phyloP scores from a whole-genome alignment of 2,797 vertebrate genomes.

The Gadopsis marmoratus region DNA sequence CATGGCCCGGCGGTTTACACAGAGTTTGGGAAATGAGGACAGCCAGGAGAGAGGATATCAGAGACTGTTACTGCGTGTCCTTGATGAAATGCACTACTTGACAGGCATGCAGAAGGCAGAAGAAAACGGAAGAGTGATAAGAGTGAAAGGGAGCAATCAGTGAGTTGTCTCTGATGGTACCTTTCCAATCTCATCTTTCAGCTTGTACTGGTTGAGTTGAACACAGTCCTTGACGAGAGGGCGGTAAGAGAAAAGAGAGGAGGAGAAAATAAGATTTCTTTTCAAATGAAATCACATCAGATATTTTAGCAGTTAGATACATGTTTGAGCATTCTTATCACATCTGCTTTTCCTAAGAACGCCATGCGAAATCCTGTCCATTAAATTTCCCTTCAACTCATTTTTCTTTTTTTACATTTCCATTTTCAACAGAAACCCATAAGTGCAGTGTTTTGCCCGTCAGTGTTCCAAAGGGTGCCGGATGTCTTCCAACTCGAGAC shows the following conservation, averaged over 20 bases:
- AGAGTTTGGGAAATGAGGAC: constrained; percentile 80
- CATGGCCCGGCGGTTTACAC: constrained; percentile 68
- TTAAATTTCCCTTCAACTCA: neutral
- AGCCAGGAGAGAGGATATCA: constrained; percentile 69
- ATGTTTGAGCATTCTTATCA: constrained; percentile 6
- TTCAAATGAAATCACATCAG: constrained; percentile 29
- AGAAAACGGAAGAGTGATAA: constrained; percentile 42
- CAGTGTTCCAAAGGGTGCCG: neutral
- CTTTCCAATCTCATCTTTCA: constrained; percentile 99
- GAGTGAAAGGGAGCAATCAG: constrained; percentile 69
- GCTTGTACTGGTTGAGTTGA: constrained; percentile 98
- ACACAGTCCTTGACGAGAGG: constrained; percentile 91
- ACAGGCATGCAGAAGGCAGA: constrained; percentile 69
- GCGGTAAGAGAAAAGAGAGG: constrained; percentile 20
- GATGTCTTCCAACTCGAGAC: neutral
- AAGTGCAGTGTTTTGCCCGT: neutral
- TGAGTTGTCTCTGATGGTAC: constrained; percentile 79
- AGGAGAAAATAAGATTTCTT: constrained; percentile 26
- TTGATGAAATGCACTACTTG: constrained; percentile 63
- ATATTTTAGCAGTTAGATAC: neutral
- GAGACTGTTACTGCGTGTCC: constrained; percentile 62
- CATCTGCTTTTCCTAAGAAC: neutral
- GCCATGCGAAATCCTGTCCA: neutral
- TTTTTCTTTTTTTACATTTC: neutral
- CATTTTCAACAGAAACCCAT: neutral